Percentiles rank a stretch among this genome's conserved stretches.
phyloP scores from a whole-genome alignment of 2,113 vertebrate species.

The Isurus oxyrinchus region DNA sequence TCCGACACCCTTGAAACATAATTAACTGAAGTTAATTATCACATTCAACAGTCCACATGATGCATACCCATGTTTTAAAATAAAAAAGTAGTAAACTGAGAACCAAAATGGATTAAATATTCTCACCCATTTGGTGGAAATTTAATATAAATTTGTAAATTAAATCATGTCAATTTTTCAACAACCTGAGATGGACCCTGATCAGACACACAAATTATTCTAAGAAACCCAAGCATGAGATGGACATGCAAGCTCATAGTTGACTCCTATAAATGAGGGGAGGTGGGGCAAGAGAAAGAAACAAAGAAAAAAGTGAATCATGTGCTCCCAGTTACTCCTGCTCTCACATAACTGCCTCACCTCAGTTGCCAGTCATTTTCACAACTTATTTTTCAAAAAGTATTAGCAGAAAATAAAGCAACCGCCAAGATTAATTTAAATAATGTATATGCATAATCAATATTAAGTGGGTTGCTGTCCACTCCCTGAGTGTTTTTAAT shows the following conservation, averaged over 20 bases:
- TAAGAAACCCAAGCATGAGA: not conserved
- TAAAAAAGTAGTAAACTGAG: not conserved
- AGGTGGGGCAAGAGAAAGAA: not conserved
- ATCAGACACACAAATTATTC: not conserved
- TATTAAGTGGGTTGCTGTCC: not conserved
- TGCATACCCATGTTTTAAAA: not conserved
- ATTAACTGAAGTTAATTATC: constrained; percentile 16
- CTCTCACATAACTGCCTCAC: not conserved
- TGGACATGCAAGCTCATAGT: not conserved
- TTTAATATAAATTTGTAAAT: not conserved
- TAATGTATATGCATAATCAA: not conserved
- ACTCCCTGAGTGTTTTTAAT: not conserved
- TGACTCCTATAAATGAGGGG: not conserved
- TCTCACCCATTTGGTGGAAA: not conserved
- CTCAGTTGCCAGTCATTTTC: not conserved
- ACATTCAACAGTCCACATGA: not conserved
- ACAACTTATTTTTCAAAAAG: not conserved
- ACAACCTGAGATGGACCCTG: not conserved
- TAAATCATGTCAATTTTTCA: not conserved
- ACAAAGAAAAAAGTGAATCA: not conserved
- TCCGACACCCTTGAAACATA: not conserved
- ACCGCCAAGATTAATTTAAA: not conserved
- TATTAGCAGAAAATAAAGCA: not conserved
- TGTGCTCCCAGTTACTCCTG: not conserved
- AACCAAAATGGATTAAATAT: not conserved